These are phyloP conservation scores for Nebria salina DNA, from an alignment of 2,888 invertebrate genomes.

Conservation along the genomic window DNA sequence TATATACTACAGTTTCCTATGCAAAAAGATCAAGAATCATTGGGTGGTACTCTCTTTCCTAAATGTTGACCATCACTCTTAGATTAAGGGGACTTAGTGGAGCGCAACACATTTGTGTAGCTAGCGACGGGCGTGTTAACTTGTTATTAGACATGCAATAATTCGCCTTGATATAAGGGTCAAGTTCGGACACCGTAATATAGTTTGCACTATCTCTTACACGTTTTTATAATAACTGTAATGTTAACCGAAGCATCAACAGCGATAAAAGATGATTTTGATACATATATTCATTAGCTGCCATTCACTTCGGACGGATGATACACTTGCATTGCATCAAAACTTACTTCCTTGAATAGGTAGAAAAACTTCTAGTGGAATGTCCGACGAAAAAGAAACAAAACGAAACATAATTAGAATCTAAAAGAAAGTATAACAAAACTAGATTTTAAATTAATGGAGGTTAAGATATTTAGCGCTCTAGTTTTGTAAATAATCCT, in stretches of 20 bases:
- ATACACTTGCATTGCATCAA: constrained; percentile 45
- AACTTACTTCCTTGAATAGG: constrained; percentile 48
- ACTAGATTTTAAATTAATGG: constrained; percentile 57
- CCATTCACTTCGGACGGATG: constrained; percentile 49
- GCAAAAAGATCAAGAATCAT: constrained; percentile 50
- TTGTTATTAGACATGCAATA: constrained; percentile 31
- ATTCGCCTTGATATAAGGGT: constrained; percentile 37
- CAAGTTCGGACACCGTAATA: constrained; percentile 42
- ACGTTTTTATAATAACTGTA: constrained; percentile 54
- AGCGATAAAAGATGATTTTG: constrained; percentile 51
- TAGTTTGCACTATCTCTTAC: constrained; percentile 45
- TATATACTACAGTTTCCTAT: constrained; percentile 50
- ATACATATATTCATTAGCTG: constrained; percentile 44
- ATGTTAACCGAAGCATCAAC: constrained; percentile 52
- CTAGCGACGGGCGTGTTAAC: constrained; percentile 54
- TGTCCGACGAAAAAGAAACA: constrained; percentile 49
- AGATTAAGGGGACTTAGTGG: constrained; percentile 59
- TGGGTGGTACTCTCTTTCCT: constrained; percentile 49
- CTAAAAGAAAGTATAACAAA: constrained; percentile 59
- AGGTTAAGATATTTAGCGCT: constrained; percentile 56
- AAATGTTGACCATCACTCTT: constrained; percentile 52
- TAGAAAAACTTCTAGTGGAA: constrained; percentile 50
- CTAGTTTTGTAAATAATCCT: constrained; percentile 54
- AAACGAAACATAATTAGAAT: constrained; percentile 50
- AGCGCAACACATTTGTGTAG: constrained; percentile 62